Conservation (phyloP, 1,140 invertebrate genomes). For the Brachionus plicatilis region DNA sequence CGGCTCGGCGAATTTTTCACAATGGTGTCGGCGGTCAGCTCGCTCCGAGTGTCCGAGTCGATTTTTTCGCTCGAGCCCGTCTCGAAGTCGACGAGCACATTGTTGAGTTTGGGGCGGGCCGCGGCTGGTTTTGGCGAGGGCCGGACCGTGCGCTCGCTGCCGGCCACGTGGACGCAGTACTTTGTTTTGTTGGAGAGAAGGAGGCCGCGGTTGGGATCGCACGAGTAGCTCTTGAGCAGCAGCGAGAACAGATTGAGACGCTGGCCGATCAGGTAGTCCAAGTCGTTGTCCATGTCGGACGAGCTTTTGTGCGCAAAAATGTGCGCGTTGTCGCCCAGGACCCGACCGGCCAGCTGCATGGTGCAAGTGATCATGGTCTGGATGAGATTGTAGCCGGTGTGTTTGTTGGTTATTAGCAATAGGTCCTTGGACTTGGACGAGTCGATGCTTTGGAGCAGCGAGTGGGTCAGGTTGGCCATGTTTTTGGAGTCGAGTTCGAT, state of each 20-base stretch:
- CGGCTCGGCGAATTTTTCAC: background rate
- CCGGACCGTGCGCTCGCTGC: too few species aligned
- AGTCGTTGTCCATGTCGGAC: background rate
- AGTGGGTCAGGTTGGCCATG: background rate
- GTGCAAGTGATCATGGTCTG: background rate
- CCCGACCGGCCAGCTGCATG: background rate
- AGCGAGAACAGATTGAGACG: background rate
- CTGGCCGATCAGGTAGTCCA: background rate
- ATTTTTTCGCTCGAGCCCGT: background rate
- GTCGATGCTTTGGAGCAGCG: background rate
- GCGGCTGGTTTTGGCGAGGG: too few species aligned
- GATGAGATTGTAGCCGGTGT: conserved; percentile 23
- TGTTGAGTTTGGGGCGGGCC: background rate
- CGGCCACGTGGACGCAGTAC: background rate
- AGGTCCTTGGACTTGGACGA: conserved; percentile 13
- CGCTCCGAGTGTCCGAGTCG: background rate
- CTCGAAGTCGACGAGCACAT: background rate
- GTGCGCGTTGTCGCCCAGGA: background rate
- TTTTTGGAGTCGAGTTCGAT: background rate
- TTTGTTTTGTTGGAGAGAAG: background rate
- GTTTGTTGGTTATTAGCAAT: background rate
- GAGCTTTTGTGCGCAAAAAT: background rate
- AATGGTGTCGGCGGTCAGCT: background rate
- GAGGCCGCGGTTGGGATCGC: background rate
- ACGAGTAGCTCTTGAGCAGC: background rate